Percentiles rank a stretch among this genome's conserved stretches.
These are phyloP conservation scores for Rhabdomys pumilio DNA, from an alignment of 2,797 vertebrate species.

Conservation along the genomic window DNA sequence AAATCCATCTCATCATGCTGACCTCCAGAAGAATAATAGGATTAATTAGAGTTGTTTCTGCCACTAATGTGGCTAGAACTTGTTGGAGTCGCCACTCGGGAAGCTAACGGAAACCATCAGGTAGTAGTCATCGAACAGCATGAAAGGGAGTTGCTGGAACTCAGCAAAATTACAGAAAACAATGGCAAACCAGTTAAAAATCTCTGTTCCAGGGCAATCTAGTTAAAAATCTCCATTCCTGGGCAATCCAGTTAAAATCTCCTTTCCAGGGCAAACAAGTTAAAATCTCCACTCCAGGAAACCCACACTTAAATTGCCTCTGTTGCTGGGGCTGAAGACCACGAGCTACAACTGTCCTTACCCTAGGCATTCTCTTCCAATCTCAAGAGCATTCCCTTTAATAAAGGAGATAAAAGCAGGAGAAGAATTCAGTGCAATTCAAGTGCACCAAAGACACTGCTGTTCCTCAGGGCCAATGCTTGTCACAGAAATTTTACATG, in stretches of 20 bases:
- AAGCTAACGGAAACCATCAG: slow-evolving; percentile 13
- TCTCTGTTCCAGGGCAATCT: background rate
- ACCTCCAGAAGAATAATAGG: background rate
- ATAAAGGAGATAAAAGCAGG: background rate
- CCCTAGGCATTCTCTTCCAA: background rate
- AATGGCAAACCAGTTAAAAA: background rate
- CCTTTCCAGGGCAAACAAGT: background rate
- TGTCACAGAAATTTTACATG: background rate
- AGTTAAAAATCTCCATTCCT: too few species aligned
- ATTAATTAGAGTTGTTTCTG: background rate
- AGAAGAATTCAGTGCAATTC: background rate
- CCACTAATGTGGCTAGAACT: background rate
- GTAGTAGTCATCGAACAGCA: background rate
- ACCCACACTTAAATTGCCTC: background rate
- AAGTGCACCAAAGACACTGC: background rate
- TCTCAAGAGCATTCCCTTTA: slow-evolving; percentile 26
- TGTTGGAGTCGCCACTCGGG: slow-evolving; percentile 1
- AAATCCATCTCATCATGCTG: background rate
- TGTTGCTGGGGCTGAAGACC: background rate
- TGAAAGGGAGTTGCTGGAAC: background rate
- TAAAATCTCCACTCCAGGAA: background rate
- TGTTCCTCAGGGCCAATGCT: background rate
- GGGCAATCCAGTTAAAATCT: background rate
- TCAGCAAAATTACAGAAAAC: background rate
- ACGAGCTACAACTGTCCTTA: background rate